Conservation (phyloP, 2,888 invertebrate species). For the Chironomus tentans region DNA sequence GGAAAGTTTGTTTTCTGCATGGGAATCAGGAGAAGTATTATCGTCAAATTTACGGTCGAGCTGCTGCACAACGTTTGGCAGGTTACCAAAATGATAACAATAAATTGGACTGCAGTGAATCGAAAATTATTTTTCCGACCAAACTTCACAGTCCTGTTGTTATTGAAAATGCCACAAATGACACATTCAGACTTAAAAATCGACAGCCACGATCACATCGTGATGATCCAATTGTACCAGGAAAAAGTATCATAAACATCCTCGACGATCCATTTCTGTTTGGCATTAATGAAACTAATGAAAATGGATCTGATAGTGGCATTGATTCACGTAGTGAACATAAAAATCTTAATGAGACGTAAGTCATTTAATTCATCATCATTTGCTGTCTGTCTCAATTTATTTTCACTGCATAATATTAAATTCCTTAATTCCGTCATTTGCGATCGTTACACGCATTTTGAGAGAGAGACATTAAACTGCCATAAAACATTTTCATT, state of each 20-base stretch:
- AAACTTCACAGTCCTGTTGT: conserved; percentile 26
- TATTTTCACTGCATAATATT: background rate
- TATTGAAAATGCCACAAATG: conserved; percentile 1
- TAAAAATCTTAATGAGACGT: conserved; percentile 3
- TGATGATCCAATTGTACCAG: conserved; percentile 14
- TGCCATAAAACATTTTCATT: conserved; percentile 7
- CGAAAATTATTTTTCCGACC: conserved; percentile 22
- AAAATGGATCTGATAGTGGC: conserved; percentile 15
- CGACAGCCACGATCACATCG: background rate
- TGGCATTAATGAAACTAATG: conserved; percentile 24
- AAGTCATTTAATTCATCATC: background rate
- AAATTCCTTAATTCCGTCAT: background rate
- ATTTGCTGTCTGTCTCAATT: background rate
- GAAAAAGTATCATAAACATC: conserved; percentile 21
- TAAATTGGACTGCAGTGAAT: background rate
- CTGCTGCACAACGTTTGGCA: conserved; percentile 46
- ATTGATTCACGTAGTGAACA: background rate
- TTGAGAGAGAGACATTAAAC: conserved; percentile 9
- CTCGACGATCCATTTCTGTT: conserved; percentile 26
- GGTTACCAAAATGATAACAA: conserved; percentile 30
- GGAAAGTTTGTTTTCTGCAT: conserved; percentile 82
- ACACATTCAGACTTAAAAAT: conserved; percentile 17
- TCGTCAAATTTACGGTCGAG: conserved; percentile 63
- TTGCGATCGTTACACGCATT: conserved; percentile 17
- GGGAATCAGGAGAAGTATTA: conserved; percentile 79